A percentile compares a stretch with the other conserved stretches of the same genome.
These are phyloP conservation scores for Sipha flava DNA, from an alignment of 1,140 invertebrate genomes.

Conservation along the genomic window DNA sequence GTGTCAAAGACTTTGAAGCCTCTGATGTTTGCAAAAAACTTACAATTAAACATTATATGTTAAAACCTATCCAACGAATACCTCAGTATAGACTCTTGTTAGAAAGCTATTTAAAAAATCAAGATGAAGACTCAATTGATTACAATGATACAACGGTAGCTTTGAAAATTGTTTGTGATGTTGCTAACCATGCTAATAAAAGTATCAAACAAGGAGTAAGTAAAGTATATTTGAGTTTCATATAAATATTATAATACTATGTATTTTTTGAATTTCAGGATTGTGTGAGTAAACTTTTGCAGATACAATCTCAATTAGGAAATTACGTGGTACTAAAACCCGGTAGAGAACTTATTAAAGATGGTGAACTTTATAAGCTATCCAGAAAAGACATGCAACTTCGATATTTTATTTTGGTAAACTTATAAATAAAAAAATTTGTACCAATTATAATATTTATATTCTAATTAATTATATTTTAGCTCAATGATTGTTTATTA, in stretches of 20 bases:
- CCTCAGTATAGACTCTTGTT: conserved; percentile 61
- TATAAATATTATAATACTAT: neutral
- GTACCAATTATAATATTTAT: conserved; percentile 14
- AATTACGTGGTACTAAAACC: conserved; percentile 61
- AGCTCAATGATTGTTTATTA: conserved; percentile 64
- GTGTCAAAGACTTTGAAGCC: conserved; percentile 59
- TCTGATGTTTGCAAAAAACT: conserved; percentile 55
- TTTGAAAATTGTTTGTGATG: conserved; percentile 59
- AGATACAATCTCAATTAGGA: conserved; percentile 51
- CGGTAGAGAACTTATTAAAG: conserved; percentile 58
- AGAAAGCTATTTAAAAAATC: conserved; percentile 57
- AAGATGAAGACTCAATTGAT: conserved; percentile 52
- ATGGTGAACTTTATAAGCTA: conserved; percentile 60
- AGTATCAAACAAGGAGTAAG: conserved; percentile 57
- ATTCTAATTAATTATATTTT: conserved; percentile 41
- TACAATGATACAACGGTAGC: conserved; percentile 58
- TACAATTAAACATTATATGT: conserved; percentile 61
- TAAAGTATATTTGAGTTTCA: conserved; percentile 40
- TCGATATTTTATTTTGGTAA: conserved; percentile 62
- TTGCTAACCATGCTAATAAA: conserved; percentile 67
- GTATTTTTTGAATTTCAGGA: conserved; percentile 44
- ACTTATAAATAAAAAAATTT: neutral
- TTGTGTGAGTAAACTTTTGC: conserved; percentile 50
- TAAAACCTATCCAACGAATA: conserved; percentile 67
- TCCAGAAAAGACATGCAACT: conserved; percentile 59